Conservation (phyloP, 1,140 invertebrate species). For the Drosophila micromelanica region DNA sequence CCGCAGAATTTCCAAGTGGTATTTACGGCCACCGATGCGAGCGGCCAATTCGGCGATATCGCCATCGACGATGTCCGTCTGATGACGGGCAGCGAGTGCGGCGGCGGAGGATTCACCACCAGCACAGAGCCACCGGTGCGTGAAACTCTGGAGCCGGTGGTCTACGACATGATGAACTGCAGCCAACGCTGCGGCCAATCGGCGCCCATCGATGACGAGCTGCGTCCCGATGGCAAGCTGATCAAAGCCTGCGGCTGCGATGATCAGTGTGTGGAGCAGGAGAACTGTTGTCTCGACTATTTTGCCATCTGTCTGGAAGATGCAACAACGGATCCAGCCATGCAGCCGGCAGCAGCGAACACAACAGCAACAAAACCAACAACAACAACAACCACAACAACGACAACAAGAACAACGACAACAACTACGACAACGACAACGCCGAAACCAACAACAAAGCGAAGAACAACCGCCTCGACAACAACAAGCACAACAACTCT, state of each 20-base stretch:
- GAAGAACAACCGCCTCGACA: background rate
- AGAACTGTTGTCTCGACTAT: conserved; percentile 68
- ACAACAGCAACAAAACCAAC: background rate
- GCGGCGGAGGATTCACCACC: conserved; percentile 23
- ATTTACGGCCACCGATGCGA: conserved; percentile 57
- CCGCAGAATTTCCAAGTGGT: conserved; percentile 71
- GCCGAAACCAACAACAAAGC: conserved; percentile 3
- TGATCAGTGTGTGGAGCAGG: conserved; percentile 31
- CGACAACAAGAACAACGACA: background rate
- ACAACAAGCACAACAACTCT: conserved; percentile 3
- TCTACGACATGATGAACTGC: conserved; percentile 61
- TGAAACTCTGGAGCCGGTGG: conserved; percentile 2
- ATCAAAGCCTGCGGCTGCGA: conserved; percentile 55
- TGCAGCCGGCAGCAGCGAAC: background rate
- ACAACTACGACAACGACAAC: conserved; percentile 2
- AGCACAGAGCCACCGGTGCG: conserved; percentile 30
- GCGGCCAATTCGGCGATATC: conserved; percentile 61
- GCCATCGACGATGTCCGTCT: conserved; percentile 80
- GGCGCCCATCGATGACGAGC: background rate
- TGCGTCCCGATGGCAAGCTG: background rate
- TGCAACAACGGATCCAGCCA: background rate
- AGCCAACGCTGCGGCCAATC: conserved; percentile 49
- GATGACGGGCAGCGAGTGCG: conserved; percentile 67
- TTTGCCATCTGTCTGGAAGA: conserved; percentile 1
- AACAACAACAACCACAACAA: conserved; percentile 15